Percentiles rank a stretch among this genome's conserved stretches.
Evolutionary conservation across 2,113 vertebrate genomes (phyloP).

Genomic region (Trichomycterus rosablanca): DNA sequence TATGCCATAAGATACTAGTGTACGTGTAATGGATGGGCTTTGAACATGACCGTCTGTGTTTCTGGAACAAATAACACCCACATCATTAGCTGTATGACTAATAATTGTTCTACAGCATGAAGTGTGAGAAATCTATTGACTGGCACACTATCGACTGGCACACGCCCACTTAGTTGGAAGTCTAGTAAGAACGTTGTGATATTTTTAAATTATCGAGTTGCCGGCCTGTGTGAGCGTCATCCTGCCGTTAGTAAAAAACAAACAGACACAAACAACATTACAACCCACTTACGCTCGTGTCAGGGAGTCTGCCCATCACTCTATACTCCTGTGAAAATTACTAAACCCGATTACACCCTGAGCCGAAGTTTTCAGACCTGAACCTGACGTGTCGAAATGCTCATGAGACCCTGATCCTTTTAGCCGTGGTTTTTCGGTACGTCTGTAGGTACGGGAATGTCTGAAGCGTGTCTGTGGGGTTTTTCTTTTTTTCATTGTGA

Average conservation of each 20-base stretch:
- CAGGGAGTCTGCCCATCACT: conserved; percentile 30
- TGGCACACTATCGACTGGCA: too few species aligned
- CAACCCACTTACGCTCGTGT: conserved; percentile 42
- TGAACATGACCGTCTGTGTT: background rate
- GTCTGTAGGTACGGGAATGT: conserved; percentile 65
- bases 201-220: conserved; percentile 32
- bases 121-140: conserved; percentile 15
- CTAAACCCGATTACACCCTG: conserved; percentile 55
- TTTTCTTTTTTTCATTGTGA: conserved; percentile 56
- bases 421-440: conserved; percentile 58
- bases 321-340: conserved; percentile 45
- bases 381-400: conserved; percentile 36
- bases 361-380: conserved; percentile 50
- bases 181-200: conserved; percentile 21
- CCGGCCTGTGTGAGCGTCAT: conserved; percentile 10
- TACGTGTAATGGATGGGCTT: too few species aligned
- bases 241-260: conserved; percentile 22
- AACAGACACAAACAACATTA: conserved; percentile 47
- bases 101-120: conserved; percentile 1
- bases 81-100: background rate
- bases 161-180: conserved; percentile 11
- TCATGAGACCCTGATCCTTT: conserved; percentile 49
- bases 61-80: conserved; percentile 9
- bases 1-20: too few species aligned
- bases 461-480: conserved; percentile 42